A percentile compares a stretch with the other conserved stretches of the same genome.
Conservation (phyloP, 2,797 vertebrate species). For the Paguma larvata region DNA sequence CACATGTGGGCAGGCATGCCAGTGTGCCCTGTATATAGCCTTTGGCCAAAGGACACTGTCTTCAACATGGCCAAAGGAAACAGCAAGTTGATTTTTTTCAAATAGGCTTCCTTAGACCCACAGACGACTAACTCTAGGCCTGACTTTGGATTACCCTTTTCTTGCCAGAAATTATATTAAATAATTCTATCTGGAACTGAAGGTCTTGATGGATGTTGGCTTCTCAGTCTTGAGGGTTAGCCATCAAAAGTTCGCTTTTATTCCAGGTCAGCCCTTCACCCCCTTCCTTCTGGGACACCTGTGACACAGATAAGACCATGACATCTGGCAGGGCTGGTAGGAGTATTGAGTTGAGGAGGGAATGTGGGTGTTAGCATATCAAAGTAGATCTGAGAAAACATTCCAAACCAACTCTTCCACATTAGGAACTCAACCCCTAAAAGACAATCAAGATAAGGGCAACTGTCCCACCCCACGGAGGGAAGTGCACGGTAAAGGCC, state of each 20-base stretch:
- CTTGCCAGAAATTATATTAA: constrained; percentile 83
- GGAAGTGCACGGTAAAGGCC: constrained; percentile 8
- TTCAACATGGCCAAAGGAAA: constrained; percentile 33
- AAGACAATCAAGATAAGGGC: neutral
- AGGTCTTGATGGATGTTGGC: constrained; percentile 79
- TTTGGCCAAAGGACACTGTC: neutral
- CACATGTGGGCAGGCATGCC: neutral
- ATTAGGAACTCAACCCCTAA: neutral
- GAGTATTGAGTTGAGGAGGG: neutral
- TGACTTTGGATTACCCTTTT: constrained; percentile 59
- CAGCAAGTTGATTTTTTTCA: neutral
- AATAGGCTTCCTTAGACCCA: neutral
- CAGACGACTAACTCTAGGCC: neutral
- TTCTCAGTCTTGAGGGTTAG: constrained; percentile 74
- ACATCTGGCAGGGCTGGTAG: constrained; percentile 10
- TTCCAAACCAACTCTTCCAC: constrained; percentile 12
- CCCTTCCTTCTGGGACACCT: neutral
- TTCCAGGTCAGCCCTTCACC: neutral
- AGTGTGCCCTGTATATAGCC: neutral
- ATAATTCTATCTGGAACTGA: constrained; percentile 78
- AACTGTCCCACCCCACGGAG: neutral
- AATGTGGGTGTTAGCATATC: constrained; percentile 11
- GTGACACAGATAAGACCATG: constrained; percentile 20
- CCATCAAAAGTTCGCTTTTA: neutral
- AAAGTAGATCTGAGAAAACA: constrained; percentile 27